A percentile compares a stretch with the other conserved stretches of the same genome.
Conservation (phyloP, 2,113 vertebrate genomes). For the Lampris megalopsis region DNA sequence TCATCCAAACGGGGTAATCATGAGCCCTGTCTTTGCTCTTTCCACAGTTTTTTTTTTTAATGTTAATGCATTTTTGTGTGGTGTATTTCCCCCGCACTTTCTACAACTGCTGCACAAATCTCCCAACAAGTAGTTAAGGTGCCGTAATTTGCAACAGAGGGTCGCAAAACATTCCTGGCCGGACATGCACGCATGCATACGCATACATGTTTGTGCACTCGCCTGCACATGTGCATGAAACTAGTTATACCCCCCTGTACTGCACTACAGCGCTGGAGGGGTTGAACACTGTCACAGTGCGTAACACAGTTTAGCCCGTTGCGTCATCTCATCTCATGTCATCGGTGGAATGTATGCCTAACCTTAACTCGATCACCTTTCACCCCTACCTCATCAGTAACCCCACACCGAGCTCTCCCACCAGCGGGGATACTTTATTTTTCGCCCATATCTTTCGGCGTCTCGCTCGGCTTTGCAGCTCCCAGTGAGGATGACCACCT, state of each 20-base stretch:
- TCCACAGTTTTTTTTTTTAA: slow-evolving; percentile 8
- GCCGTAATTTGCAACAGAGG: background rate
- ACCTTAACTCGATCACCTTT: slow-evolving; percentile 15
- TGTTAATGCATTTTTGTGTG: background rate
- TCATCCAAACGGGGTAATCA: slow-evolving; percentile 52
- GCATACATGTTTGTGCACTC: background rate
- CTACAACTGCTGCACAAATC: slow-evolving; percentile 13
- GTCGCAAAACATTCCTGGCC: background rate
- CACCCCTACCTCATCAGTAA: slow-evolving; percentile 49
- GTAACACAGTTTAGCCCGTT: slow-evolving; percentile 24
- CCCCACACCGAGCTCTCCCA: slow-evolving; percentile 34
- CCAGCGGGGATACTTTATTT: slow-evolving; percentile 53
- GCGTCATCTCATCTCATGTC: slow-evolving; percentile 41
- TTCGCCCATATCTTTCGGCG: slow-evolving; percentile 66
- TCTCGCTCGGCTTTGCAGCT: slow-evolving; percentile 46
- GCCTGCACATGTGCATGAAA: background rate
- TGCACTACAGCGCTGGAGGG: background rate
- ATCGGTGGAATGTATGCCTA: slow-evolving; percentile 30
- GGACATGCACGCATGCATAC: background rate
- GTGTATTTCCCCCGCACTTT: slow-evolving; percentile 5
- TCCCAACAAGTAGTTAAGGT: background rate
- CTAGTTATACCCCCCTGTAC: no score
- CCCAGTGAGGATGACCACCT: slow-evolving; percentile 43
- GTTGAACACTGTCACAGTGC: slow-evolving; percentile 9
- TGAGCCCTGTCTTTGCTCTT: slow-evolving; percentile 28